A percentile compares a stretch with the other conserved stretches of the same genome.
These are phyloP conservation scores for Acanthoscelides obtectus DNA, from an alignment of 2,888 invertebrate species.

Conservation along the genomic window DNA sequence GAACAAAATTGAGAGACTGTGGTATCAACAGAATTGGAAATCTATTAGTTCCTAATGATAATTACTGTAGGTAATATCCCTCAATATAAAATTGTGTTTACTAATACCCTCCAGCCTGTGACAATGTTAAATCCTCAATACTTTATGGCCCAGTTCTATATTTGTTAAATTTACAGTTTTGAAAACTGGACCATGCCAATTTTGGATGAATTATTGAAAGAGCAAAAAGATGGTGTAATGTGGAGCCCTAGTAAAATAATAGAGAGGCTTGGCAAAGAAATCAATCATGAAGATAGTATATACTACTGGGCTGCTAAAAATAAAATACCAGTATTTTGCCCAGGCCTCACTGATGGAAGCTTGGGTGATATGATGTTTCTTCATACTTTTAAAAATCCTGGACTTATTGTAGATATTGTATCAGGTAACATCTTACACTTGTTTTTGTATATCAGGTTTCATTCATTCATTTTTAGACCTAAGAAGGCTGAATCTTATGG, in stretches of 20 bases:
- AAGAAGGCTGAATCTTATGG: conserved; percentile 84
- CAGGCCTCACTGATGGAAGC: conserved; percentile 96
- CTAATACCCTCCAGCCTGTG: too few species aligned
- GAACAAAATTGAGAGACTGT: conserved; percentile 71
- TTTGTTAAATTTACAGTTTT: conserved; percentile 17
- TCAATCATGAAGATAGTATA: conserved; percentile 86
- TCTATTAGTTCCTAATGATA: conserved; percentile 94
- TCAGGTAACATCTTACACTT: conserved; percentile 54
- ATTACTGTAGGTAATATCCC: conserved; percentile 71
- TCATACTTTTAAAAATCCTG: conserved; percentile 90
- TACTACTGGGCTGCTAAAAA: conserved; percentile 97
- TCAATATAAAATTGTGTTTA: conserved; percentile 69
- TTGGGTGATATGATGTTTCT: conserved; percentile 99
- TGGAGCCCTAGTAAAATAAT: conserved; percentile 95
- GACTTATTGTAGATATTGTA: conserved; percentile 87
- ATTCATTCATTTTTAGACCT: conserved; percentile 59
- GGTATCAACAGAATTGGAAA: conserved; percentile 88
- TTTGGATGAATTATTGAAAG: conserved; percentile 82
- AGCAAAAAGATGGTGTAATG: conserved; percentile 67
- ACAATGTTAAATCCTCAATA: too few species aligned
- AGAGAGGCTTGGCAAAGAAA: conserved; percentile 80
- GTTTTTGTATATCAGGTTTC: background rate
- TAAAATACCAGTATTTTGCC: conserved; percentile 95
- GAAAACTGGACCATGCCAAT: conserved; percentile 90
- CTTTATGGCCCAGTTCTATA: too few species aligned